Base-by-base conservation (phyloP, 2,113 vertebrate genomes). In the Camelus bactrianus region DNA sequence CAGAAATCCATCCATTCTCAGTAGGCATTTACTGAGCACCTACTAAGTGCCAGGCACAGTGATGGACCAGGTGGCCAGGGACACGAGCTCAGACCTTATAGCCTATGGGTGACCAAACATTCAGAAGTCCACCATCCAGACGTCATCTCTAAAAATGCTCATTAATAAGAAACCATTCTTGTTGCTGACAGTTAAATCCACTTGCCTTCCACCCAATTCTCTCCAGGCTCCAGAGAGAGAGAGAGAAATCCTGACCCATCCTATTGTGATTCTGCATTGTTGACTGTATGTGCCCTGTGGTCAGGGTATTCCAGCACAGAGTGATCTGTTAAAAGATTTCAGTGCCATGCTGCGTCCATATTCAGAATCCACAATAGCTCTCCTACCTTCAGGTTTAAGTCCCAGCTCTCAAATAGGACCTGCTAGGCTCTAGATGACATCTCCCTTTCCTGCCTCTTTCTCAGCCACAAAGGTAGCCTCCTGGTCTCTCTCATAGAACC, bases 91-190 rank as follows among this genome's bases (percentile, higher is more conserved):
- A 89, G 32, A 62, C 20, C 16, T 84, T 48, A 17, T 0, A 92
- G 54, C 8, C 2, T 69, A 17, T 42, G 64, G 10, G 30, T 15
- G 32, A 46, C 52, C 56, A 90, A 42, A 46, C 48, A 48, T 20
- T 42, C 52, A 48, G 35, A 58, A 19, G 22, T 81, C 30, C 24
- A 46, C 75, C 46, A 58, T 70, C 16, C 14, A 67, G 64, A 88
- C 50, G 10, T 42, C 54, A 69, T 65, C 17, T 80, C 26, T 76
- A 32, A 85, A 86, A 86, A 38, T 4, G 35, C 38, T 79, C 48
- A 56, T 22, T 52, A n/a, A 48, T 38, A 89, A 93, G 75, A 94
- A 97, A 60, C 3, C 10, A 58, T 42, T 90, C 67, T 95, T 75
- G 1, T 32, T 38, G 17, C 46, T 60, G 75, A 38, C n/a, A 93